Evolutionary conservation across 2,888 invertebrate genomes (phyloP), one percentile per base, ranked within the genome.

Genomic region (Drosophila engyochracea): DNA sequence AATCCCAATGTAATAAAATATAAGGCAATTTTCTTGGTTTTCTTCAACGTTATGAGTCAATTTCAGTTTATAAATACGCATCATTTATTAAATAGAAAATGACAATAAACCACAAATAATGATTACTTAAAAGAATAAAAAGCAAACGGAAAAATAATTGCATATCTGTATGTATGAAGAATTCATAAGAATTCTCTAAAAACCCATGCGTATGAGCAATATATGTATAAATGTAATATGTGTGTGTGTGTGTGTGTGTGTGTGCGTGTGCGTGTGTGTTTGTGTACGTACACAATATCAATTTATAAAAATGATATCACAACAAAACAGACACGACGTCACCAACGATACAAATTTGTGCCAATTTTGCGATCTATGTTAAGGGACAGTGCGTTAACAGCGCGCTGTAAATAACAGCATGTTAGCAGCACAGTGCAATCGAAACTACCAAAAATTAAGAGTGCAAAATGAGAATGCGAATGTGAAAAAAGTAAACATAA

Each of bases 271-370:
- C n/a, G 5, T 6, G 14, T 22, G 19, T 70, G 53, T 68, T 47
- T 47, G 47, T 14, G 22, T 47, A 25, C 16, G 62, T 64, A 54
- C 49, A 77, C 64, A 63, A 19, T 37, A 49, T 25, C 69, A 82
- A 76, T 66, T 83, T 72, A 80, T 83, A 80, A 72, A 66, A 80
- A 76, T 80, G 71, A 80, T 67, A 67, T 81, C 69, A 81, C 61
- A 71, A 39, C 19, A 39, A 22, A 59, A 30, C 19, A 51, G 16
- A 14, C 33, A 31, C 53, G 47, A 79, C 79, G 76, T 82, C 79
- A 74, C 44, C 59, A 44, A 66, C 35, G 49, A 2, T 10, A 25
- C 30, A 53, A 60, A 52, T 54, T 41, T 10, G 33, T 31, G 22
- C 4, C 35, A 39, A 53, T 31, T n/a, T 53, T 2, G n/a, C 22